Evolutionary conservation across 2,797 vertebrate species (phyloP).

Genomic region (Kryptolebias ocellatus): DNA sequence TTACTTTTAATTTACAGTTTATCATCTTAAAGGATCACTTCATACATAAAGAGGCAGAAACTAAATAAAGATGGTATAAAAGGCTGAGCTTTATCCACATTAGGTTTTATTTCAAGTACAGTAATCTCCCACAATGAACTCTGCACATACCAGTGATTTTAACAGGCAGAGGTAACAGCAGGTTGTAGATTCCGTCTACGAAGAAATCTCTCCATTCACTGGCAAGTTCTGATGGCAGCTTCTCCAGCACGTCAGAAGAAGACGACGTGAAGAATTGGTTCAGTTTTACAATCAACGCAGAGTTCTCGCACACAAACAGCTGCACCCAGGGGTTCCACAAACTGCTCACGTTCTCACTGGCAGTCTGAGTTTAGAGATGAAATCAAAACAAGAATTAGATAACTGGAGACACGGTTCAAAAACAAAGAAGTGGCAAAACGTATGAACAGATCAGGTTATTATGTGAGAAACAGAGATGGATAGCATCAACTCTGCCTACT

Average conservation of each 20-base stretch:
- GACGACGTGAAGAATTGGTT: constrained; percentile 86
- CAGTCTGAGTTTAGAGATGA: constrained; percentile 76
- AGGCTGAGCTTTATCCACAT: no score
- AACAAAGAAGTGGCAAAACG: no score
- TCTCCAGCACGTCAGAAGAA: constrained; percentile 71
- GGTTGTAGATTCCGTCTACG: constrained; percentile 89
- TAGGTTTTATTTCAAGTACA: not conserved
- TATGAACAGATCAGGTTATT: no score
- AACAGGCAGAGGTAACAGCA: constrained; percentile 90
- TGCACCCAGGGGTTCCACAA: constrained; percentile 89
- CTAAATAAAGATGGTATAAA: no score
- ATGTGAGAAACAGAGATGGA: not conserved
- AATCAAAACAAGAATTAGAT: not conserved
- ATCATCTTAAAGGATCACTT: no score
- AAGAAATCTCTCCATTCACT: constrained; percentile 96
- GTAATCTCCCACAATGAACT: not conserved
- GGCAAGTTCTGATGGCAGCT: constrained; percentile 85
- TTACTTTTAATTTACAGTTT: no score
- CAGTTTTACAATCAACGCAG: constrained; percentile 85
- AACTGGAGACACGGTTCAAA: no score
- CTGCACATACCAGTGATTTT: constrained; percentile 85
- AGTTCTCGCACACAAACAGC: constrained; percentile 89
- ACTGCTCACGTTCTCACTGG: constrained; percentile 83
- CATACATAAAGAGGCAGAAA: no score
- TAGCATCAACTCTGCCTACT: not conserved